Percentiles rank a stretch among this genome's conserved stretches.
Conservation (phyloP, 2,888 invertebrate genomes). For the Dendrolimus houi region DNA sequence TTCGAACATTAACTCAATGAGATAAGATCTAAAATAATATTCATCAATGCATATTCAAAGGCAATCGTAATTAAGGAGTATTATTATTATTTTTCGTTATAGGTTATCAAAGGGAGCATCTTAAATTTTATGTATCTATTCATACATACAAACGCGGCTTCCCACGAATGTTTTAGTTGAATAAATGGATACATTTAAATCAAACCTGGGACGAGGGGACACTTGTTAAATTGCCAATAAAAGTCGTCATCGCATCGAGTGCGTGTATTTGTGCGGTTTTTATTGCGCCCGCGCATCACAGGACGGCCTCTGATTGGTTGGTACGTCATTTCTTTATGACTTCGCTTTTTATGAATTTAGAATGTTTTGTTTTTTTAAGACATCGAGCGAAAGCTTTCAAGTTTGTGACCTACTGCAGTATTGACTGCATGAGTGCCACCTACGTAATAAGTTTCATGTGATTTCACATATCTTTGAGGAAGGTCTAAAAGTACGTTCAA, state of each 20-base stretch:
- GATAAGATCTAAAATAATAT: too few species aligned
- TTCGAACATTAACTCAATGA: too few species aligned
- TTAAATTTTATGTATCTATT: background rate
- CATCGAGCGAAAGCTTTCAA: too few species aligned
- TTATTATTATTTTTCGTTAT: too few species aligned
- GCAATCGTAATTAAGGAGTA: too few species aligned
- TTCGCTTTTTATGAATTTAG: background rate
- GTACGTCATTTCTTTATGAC: slow-evolving; percentile 6
- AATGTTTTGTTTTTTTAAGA: background rate
- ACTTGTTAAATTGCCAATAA: slow-evolving; percentile 70
- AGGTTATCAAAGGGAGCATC: background rate
- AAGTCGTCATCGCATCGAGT: slow-evolving; percentile 55
- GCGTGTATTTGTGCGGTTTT: slow-evolving; percentile 55
- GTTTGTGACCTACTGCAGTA: too few species aligned
- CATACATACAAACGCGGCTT: background rate
- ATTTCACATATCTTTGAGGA: too few species aligned
- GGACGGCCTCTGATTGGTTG: slow-evolving; percentile 37
- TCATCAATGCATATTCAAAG: too few species aligned
- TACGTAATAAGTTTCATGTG: too few species aligned
- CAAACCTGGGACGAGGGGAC: slow-evolving; percentile 23
- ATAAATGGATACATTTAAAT: background rate
- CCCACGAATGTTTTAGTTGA: background rate
- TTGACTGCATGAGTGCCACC: too few species aligned
- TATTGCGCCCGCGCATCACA: slow-evolving; percentile 37
- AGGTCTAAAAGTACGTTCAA: too few species aligned